These are phyloP conservation scores for Leptatherina wallacei DNA, from an alignment of 2,797 vertebrate species.

Conservation along the genomic window DNA sequence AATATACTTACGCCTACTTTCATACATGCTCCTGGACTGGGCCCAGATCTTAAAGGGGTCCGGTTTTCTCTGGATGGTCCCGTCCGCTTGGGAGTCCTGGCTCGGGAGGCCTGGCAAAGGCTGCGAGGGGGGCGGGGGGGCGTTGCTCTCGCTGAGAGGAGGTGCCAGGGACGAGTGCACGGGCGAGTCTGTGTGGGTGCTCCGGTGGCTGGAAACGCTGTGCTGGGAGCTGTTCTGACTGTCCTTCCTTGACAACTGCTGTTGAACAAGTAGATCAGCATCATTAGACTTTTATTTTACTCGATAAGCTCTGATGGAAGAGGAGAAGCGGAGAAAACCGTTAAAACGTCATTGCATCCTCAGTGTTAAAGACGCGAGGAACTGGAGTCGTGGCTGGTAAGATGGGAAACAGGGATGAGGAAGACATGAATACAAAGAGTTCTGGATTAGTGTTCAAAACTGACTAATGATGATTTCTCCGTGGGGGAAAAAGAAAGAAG, in stretches of 20 bases:
- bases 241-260: slow-evolving; percentile 98
- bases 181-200: slow-evolving; percentile 91
- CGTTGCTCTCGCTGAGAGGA: slow-evolving; percentile 81
- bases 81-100: slow-evolving; percentile 86
- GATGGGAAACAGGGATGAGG: slow-evolving; percentile 16
- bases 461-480: slow-evolving; percentile 28
- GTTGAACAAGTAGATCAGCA: slow-evolving; percentile 75
- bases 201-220: slow-evolving; percentile 95
- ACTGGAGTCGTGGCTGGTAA: slow-evolving; percentile 20
- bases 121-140: slow-evolving; percentile 82
- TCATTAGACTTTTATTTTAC: slow-evolving; percentile 26
- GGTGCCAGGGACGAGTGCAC: slow-evolving; percentile 86
- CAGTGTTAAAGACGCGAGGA: slow-evolving; percentile 14
- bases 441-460: slow-evolving; percentile 23
- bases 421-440: slow-evolving; percentile 23
- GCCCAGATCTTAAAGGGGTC: slow-evolving; percentile 99
- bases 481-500: slow-evolving; percentile 16
- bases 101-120: slow-evolving; percentile 81
- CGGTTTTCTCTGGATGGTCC: slow-evolving; percentile 94
- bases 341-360: slow-evolving; percentile 20
- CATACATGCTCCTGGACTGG: slow-evolving; percentile 99
- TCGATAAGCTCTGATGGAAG: slow-evolving; percentile 14
- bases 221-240: slow-evolving; percentile 98
- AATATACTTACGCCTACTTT: slow-evolving; percentile 99
- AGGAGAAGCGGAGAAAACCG: slow-evolving; percentile 19